phyloP scores from a whole-genome alignment of 2,113 vertebrate species.

The Sander vitreus region DNA sequence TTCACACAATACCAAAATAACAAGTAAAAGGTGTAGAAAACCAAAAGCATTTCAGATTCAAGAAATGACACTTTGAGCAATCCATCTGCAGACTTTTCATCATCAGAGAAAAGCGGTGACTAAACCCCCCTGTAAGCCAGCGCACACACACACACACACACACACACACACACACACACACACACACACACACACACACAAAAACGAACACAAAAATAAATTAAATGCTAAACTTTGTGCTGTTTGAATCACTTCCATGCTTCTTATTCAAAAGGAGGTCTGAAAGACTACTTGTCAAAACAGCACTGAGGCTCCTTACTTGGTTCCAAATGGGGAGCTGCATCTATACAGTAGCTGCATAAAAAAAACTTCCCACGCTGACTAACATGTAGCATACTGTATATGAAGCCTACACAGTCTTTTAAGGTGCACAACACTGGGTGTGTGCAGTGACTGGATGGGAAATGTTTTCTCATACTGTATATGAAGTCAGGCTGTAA shows the following conservation, averaged over 20 bases:
- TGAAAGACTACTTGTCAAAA: slow-evolving; percentile 52
- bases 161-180: no score
- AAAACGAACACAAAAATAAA: slow-evolving; percentile 4
- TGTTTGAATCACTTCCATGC: slow-evolving; percentile 50
- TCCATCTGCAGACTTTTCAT: slow-evolving; percentile 24
- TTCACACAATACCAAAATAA: slow-evolving; percentile 17
- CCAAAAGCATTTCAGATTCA: slow-evolving; percentile 18
- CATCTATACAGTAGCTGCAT: slow-evolving; percentile 23
- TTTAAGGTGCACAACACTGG: slow-evolving; percentile 34
- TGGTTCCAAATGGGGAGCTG: slow-evolving; percentile 32
- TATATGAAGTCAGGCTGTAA: slow-evolving; percentile 28
- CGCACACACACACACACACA: not conserved
- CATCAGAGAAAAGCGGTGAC: slow-evolving; percentile 29
- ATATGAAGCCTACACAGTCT: slow-evolving; percentile 42
- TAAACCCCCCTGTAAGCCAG: slow-evolving; percentile 10
- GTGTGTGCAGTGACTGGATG: slow-evolving; percentile 20
- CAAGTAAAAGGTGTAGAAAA: slow-evolving; percentile 38
- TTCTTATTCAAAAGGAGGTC: slow-evolving; percentile 42
- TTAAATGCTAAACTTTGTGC: slow-evolving; percentile 26
- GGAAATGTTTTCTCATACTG: slow-evolving; percentile 22
- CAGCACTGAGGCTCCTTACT: slow-evolving; percentile 23
- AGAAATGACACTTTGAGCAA: slow-evolving; percentile 32
- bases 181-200: no score
- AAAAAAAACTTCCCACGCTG: slow-evolving; percentile 59
- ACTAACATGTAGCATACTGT: slow-evolving; percentile 60